These are phyloP conservation scores for Acrocyrtus sp. DNA, from an alignment of 2,888 invertebrate species.

Conservation along the genomic window DNA sequence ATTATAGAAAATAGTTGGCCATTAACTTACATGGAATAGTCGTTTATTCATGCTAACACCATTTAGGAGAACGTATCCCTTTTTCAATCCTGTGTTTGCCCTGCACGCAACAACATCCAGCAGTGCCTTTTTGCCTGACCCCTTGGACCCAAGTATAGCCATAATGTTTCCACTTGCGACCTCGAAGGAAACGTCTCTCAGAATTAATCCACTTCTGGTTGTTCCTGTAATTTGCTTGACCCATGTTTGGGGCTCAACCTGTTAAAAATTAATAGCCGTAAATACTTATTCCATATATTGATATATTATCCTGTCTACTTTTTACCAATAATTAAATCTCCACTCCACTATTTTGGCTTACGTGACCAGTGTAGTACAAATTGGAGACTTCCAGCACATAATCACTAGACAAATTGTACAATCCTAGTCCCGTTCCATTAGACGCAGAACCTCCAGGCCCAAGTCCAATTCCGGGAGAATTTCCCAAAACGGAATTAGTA, in stretches of 20 bases:
- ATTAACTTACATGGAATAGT: conserved; percentile 84
- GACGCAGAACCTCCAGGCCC: conserved; percentile 17
- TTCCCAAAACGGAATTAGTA: conserved; percentile 30
- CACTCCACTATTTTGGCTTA: no score
- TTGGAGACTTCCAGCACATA: conserved; percentile 88
- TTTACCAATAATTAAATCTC: neutral
- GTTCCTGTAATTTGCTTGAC: conserved; percentile 79
- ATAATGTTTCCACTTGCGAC: conserved; percentile 94
- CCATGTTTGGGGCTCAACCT: conserved; percentile 85
- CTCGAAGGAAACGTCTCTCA: conserved; percentile 91
- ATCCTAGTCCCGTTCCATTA: conserved; percentile 31
- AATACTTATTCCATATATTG: neutral
- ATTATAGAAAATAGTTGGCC: neutral
- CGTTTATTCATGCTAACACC: conserved; percentile 84
- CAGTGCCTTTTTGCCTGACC: conserved; percentile 92
- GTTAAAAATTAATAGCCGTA: conserved; percentile 57
- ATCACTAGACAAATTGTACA: conserved; percentile 72
- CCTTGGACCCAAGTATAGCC: conserved; percentile 90
- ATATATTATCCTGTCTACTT: no score
- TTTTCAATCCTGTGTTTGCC: conserved; percentile 69
- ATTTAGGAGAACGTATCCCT: conserved; percentile 84
- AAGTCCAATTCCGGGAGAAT: conserved; percentile 27
- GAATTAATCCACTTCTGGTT: conserved; percentile 84
- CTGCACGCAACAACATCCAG: conserved; percentile 83
- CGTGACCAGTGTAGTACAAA: conserved; percentile 89